Evolutionary conservation across 2,888 invertebrate species (phyloP), one percentile per base, ranked within the genome.

Genomic region (Ctenicera cuprea): DNA sequence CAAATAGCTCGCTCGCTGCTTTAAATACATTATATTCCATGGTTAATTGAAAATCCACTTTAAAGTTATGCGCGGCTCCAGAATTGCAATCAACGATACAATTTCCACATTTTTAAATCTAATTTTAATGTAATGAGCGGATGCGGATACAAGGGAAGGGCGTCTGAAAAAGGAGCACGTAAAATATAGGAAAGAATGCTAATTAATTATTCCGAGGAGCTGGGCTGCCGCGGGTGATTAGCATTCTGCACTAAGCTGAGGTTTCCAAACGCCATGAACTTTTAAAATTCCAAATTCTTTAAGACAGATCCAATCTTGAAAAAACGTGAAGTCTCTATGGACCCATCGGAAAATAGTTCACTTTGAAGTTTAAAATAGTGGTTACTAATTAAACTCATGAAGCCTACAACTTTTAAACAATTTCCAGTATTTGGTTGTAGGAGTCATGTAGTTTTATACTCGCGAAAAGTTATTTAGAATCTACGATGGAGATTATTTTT

Each of bases 131-230:
- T 86, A 86, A 86, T 86, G 79, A 79, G 78, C 76, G 78, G 75
- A 77, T 78, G 75, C 77, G 79, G 81, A 80, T 78, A 80, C 80
- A 81, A 81, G 81, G 75, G 80, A 80, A 80, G 81, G 82, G 82
- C 83, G 81, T 80, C 80, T 80, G 80, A 82, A 84, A 86, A 86
- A 85, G 84, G 80, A 83, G 83, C 85, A 85, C 86, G 85, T 85
- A 86, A 85, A 86, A 85, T 85, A 86, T 85, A 86, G 88, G 84
- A 88, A 89, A 89, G 89, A 89, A 89, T 89, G 88, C 89, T 89
- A 89, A 89, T 90, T 90, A 89, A 89, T 90, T 90, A 89, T 89
- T 89, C 89, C 82, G 83, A 85, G 85, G 89, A 88, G 89, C 87
- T 87, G 87, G 87, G 88, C 86, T 79, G 82, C 87, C 80, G 84